Conservation (phyloP, 64 coral and sea anemone species). For the Pocillopora verrucosa region DNA sequence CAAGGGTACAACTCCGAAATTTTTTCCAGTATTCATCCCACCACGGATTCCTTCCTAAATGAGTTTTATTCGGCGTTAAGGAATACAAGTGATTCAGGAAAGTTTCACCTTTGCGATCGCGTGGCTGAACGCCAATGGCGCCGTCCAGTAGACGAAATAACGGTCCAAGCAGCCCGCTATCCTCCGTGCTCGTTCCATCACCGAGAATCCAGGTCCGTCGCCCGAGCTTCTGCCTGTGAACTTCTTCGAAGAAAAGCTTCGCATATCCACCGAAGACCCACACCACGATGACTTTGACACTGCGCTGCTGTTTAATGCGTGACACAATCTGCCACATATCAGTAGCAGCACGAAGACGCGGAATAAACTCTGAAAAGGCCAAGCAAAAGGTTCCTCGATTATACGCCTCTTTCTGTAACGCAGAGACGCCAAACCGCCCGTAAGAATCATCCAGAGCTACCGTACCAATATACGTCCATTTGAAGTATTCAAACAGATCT, state of each 20-base stretch:
- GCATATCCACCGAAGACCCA: constrained; percentile 6
- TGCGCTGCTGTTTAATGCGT: neutral
- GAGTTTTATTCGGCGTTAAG: neutral
- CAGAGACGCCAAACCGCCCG: constrained; percentile 20
- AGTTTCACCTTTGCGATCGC: neutral
- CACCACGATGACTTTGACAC: constrained; percentile 35
- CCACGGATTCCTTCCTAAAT: neutral
- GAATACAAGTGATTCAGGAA: neutral
- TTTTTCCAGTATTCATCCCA: constrained; percentile 40
- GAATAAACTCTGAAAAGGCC: constrained; percentile 33
- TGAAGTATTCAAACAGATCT: constrained; percentile 39
- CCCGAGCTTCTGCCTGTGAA: neutral
- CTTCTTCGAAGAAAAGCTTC: constrained; percentile 14
- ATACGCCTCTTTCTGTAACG: constrained; percentile 31
- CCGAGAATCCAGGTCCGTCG: constrained; percentile 28
- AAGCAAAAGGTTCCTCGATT: constrained; percentile 38
- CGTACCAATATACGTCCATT: constrained; percentile 26
- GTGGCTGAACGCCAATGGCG: constrained; percentile 10
- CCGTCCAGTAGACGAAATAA: constrained; percentile 15
- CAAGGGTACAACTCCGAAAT: neutral
- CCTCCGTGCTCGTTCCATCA: neutral
- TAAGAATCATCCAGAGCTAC: constrained; percentile 37
- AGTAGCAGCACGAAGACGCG: neutral
- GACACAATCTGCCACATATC: constrained; percentile 3
- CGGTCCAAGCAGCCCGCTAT: neutral